Evolutionary conservation across 2,888 invertebrate genomes (phyloP).

Genomic region (Chymomyza procnemis): DNA sequence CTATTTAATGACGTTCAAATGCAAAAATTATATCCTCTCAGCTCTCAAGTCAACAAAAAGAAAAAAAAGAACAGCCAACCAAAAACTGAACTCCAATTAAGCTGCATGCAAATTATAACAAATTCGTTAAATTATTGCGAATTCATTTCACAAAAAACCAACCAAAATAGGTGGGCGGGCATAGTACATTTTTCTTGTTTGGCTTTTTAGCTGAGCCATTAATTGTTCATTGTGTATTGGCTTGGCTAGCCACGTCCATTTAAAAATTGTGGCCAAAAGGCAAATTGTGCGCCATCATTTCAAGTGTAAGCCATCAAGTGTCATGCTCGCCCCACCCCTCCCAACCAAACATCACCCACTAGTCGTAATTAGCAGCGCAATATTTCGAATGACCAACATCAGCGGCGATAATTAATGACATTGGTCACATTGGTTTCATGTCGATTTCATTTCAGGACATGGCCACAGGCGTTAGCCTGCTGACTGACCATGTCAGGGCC

Average conservation of each 20-base stretch:
- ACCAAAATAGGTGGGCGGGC: neutral
- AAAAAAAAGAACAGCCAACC: too few species aligned
- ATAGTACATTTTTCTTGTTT: neutral
- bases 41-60: too few species aligned
- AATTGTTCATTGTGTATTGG: conserved; percentile 55
- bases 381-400: conserved; percentile 12
- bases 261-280: conserved; percentile 62
- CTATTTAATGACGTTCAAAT: too few species aligned
- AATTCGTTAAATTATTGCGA: too few species aligned
- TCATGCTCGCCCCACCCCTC: neutral
- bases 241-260: conserved; percentile 55
- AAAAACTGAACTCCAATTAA: too few species aligned
- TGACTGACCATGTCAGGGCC: neutral
- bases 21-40: too few species aligned
- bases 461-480: conserved; percentile 49
- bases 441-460: conserved; percentile 71
- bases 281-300: conserved; percentile 63
- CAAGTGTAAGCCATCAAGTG: conserved; percentile 13
- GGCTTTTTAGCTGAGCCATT: neutral
- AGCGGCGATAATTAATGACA: conserved; percentile 71
- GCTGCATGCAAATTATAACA: too few species aligned
- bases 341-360: conserved; percentile 16
- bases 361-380: conserved; percentile 61
- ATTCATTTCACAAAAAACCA: neutral
- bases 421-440: conserved; percentile 72